These are phyloP conservation scores for Gambusia yucatana DNA, from an alignment of 2,797 vertebrate genomes.

Conservation along the genomic window DNA sequence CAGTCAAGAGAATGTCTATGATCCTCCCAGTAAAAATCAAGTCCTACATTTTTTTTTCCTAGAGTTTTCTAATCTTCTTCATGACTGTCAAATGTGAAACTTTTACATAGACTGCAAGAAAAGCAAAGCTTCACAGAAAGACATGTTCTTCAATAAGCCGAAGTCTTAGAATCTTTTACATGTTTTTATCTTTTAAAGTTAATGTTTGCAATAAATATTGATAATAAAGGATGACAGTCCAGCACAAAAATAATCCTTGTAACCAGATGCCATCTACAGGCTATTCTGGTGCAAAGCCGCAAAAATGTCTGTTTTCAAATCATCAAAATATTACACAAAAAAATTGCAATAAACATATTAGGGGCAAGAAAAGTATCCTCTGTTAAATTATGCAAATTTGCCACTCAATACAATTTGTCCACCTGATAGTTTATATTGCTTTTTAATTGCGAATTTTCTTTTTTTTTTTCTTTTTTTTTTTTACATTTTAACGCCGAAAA, in stretches of 20 bases:
- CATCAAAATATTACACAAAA: background rate
- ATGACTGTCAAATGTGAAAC: background rate
- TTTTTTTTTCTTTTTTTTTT: background rate
- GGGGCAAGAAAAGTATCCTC: background rate
- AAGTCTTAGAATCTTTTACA: background rate
- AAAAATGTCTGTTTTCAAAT: background rate
- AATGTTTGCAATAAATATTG: background rate
- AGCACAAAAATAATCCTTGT: background rate
- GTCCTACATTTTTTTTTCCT: too few species aligned
- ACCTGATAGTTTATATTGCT: background rate
- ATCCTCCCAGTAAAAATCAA: background rate
- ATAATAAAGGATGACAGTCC: background rate
- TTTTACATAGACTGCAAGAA: background rate
- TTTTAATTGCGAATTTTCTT: too few species aligned
- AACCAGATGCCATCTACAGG: background rate
- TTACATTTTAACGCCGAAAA: conserved; percentile 7
- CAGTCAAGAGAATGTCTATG: background rate
- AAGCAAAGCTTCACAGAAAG: background rate
- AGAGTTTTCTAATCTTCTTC: background rate
- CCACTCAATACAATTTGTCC: background rate
- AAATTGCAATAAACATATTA: background rate
- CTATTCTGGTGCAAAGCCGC: background rate
- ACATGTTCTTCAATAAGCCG: background rate
- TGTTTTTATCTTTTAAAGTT: background rate
- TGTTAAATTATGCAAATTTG: background rate